These are phyloP conservation scores for Venustaconcha ellipsiformis DNA, from an alignment of 1,140 invertebrate genomes.

Conservation along the genomic window DNA sequence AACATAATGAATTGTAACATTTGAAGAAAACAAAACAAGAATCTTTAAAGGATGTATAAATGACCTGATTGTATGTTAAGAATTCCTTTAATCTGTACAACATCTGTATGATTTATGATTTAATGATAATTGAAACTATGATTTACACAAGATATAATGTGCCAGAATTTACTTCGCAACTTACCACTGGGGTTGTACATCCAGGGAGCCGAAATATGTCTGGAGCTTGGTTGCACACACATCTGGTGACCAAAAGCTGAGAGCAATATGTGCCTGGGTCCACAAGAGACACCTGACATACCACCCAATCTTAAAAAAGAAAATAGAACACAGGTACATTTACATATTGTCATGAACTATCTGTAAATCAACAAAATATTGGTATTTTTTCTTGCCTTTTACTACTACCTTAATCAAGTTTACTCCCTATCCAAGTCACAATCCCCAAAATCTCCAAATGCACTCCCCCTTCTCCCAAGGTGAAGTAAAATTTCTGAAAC, in stretches of 20 bases:
- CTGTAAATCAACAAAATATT: no score
- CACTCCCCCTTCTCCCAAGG: no score
- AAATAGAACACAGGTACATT: background rate
- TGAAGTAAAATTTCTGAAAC: no score
- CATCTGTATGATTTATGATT: background rate
- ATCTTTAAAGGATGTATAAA: background rate
- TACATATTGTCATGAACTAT: no score
- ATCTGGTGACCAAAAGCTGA: constrained; percentile 47
- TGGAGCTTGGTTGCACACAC: constrained; percentile 34
- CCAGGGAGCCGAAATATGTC: constrained; percentile 37
- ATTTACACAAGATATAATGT: background rate
- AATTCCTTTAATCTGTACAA: background rate
- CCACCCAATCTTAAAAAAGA: constrained; percentile 47
- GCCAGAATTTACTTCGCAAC: background rate
- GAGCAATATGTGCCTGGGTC: constrained; percentile 14
- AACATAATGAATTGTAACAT: background rate
- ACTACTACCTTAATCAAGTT: no score
- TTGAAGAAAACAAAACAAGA: background rate
- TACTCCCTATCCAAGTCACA: no score
- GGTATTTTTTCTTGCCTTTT: no score
- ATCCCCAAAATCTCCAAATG: no score
- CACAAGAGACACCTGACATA: constrained; percentile 53
- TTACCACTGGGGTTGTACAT: constrained; percentile 37
- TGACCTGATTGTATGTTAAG: background rate
- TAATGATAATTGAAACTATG: background rate